Evolutionary conservation across 2,888 invertebrate species (phyloP).

Genomic region (Dendrolimus houi): DNA sequence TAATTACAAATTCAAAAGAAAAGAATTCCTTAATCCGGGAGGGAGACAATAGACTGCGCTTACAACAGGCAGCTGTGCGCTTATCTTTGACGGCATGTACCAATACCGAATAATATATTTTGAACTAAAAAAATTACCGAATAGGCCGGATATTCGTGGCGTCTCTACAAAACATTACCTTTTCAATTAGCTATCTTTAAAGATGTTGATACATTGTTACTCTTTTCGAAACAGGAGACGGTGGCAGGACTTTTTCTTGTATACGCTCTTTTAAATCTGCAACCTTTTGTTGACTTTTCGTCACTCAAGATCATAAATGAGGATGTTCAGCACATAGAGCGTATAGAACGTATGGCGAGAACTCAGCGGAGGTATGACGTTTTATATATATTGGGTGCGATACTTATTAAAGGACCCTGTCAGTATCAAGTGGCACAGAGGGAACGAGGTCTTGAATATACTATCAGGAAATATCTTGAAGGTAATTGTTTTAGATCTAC

Average conservation of each 20-base stretch:
- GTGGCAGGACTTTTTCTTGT: constrained; percentile 53
- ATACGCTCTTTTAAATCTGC: constrained; percentile 43
- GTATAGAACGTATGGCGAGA: constrained; percentile 37
- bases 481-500: constrained; percentile 23
- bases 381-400: constrained; percentile 41
- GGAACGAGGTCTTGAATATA: constrained; percentile 45
- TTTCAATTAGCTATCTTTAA: no score
- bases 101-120: no score
- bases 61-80: no score
- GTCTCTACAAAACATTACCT: no score
- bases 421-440: constrained; percentile 39
- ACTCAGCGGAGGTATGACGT: constrained; percentile 39
- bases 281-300: constrained; percentile 46
- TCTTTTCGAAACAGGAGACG: constrained; percentile 31
- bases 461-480: constrained; percentile 46
- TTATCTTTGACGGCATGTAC: no score
- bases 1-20: no score
- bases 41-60: no score
- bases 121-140: no score
- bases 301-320: constrained; percentile 36
- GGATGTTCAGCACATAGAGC: constrained; percentile 34
- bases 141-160: no score
- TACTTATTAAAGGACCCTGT: constrained; percentile 36
- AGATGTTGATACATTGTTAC: not conserved
- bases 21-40: no score